phyloP scores from a whole-genome alignment of 2,888 invertebrate species.

The Dynastes hyllus region DNA sequence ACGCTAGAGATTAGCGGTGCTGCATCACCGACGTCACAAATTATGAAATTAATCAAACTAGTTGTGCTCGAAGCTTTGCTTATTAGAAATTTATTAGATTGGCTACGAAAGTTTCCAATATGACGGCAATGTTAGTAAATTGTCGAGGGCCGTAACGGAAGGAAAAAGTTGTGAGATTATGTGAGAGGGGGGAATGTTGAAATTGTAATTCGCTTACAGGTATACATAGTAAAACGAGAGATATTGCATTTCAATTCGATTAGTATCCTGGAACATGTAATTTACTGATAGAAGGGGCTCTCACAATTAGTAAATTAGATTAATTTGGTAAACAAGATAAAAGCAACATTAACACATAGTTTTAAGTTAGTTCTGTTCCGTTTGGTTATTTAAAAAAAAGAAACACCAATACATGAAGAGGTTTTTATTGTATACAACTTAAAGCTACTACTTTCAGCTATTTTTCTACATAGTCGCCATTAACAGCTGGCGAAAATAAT shows the following conservation, averaged over 20 bases:
- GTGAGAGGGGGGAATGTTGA: background rate
- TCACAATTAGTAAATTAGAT: background rate
- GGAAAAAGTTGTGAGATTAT: background rate
- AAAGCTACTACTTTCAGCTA: too few species aligned
- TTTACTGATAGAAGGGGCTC: background rate
- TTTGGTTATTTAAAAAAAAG: too few species aligned
- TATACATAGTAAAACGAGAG: background rate
- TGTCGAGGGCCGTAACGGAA: background rate
- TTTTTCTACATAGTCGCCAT: too few species aligned
- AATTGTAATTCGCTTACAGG: background rate
- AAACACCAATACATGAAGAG: too few species aligned
- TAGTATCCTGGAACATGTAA: background rate
- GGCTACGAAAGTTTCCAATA: conserved; percentile 16
- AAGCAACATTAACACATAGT: too few species aligned
- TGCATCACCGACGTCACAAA: conserved; percentile 38
- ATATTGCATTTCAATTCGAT: background rate
- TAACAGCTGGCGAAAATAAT: too few species aligned
- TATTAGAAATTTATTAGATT: conserved; percentile 39
- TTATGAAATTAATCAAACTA: conserved; percentile 46
- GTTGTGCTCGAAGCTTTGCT: conserved; percentile 26
- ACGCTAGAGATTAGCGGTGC: conserved; percentile 31
- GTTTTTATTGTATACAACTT: too few species aligned
- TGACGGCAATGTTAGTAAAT: conserved; percentile 3
- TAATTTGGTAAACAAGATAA: background rate
- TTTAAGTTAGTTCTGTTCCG: too few species aligned